Percentiles rank a stretch among this genome's conserved stretches.
These are phyloP conservation scores for Brachypalpus laphriformis DNA, from an alignment of 2,888 invertebrate genomes.

Conservation along the genomic window DNA sequence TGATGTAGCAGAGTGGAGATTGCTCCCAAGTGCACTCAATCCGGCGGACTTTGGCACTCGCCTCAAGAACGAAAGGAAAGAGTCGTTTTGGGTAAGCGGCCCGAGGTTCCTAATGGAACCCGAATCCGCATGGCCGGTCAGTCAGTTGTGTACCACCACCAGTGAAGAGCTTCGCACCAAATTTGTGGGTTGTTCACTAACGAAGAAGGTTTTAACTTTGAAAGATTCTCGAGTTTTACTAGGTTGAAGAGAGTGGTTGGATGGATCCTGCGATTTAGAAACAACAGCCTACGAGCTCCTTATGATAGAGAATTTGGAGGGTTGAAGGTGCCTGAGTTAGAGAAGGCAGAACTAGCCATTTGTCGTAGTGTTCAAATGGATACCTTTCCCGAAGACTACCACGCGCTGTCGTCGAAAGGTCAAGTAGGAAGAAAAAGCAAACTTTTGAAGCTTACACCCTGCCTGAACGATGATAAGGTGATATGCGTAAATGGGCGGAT, in stretches of 20 bases:
- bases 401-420: background rate
- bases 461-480: background rate
- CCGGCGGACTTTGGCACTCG: constrained; percentile 1
- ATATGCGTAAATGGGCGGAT: background rate
- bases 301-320: background rate
- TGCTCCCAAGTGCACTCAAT: background rate
- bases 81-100: no score
- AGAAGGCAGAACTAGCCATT: background rate
- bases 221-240: background rate
- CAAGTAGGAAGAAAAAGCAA: background rate
- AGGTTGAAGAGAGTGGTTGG: background rate
- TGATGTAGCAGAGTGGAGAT: background rate
- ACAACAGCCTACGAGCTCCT: background rate
- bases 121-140: background rate
- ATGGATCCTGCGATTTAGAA: background rate
- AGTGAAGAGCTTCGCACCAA: background rate
- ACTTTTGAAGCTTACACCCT: background rate
- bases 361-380: background rate
- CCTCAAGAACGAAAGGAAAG: background rate
- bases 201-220: background rate
- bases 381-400: background rate
- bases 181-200: background rate
- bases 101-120: no score
- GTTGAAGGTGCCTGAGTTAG: background rate
- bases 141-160: background rate